These are phyloP conservation scores for Sorex araneus DNA, from an alignment of 2,113 vertebrate genomes.

Conservation along the genomic window DNA sequence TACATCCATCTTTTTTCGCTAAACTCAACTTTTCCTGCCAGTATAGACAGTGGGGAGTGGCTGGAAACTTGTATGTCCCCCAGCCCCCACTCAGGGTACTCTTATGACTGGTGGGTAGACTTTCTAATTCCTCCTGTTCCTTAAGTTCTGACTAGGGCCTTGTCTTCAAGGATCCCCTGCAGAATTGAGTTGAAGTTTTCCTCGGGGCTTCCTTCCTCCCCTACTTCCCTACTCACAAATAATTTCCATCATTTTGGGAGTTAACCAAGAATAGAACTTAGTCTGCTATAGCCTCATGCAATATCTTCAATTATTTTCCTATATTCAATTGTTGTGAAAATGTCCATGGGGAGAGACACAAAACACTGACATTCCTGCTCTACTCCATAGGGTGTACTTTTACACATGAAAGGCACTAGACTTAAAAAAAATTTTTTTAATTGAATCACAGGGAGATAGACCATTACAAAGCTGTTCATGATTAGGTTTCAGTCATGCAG, in stretches of 20 bases:
- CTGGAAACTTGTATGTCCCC: background rate
- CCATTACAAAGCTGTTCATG: too few relatives aligned
- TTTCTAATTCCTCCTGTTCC: background rate
- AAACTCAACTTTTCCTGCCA: background rate
- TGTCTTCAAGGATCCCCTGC: background rate
- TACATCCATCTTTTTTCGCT: background rate
- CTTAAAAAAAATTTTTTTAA: too few relatives aligned
- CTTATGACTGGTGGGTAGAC: background rate
- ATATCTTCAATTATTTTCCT: background rate
- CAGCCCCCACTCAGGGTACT: background rate
- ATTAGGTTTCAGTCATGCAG: too few relatives aligned
- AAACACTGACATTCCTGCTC: background rate
- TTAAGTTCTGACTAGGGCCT: background rate
- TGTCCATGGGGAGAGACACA: background rate
- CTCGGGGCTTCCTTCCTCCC: background rate
- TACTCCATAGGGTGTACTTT: fast-evolving
- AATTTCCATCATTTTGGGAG: background rate
- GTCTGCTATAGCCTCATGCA: background rate
- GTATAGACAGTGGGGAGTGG: background rate
- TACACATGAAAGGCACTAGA: background rate
- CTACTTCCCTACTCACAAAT: background rate
- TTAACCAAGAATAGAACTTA: background rate
- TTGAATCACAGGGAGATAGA: too few relatives aligned
- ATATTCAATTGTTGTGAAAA: background rate
- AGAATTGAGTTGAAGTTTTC: background rate